Evolutionary conservation across 1,140 invertebrate genomes (phyloP), one percentile per base, ranked within the genome.

Genomic region (Achatina immaculata): DNA sequence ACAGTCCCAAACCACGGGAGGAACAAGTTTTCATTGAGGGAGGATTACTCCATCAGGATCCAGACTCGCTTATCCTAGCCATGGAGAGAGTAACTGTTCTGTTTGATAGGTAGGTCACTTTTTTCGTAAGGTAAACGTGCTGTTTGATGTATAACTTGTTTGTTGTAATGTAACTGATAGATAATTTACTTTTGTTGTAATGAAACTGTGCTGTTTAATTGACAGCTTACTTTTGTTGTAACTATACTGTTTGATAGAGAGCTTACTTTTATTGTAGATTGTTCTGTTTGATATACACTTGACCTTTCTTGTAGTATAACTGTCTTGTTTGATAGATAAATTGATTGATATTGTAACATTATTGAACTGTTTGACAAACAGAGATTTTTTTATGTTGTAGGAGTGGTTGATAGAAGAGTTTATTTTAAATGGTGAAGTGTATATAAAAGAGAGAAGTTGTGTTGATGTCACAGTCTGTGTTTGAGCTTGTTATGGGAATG

Each of bases 61-160:
- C 95, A 2, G 95, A 96, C 89, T 93, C 94, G 84, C 92, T 96
- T 31, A 94, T 96, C 75, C 93, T 94, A 85, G 94, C 95, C 48
- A 95, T 96, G 90, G 96, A 97, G 90, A 94, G 95, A 88, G 94
- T 95, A 11, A 95, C 95, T 48, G 94, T 95, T n/a, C 93, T 97
- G 81, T 96, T 96, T 92, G 95, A 96, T 90, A 94, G 94, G 90
- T 95, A 82, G 85, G 82, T 81, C 38, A n/a, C n/a, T n/a, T 14
- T 68, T 14, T 11, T 11, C 28, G 34, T 68, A 16, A 21, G 65
- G 21, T 68, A 14, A 68, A 11, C 28, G 21, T 28, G 65, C 65
- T 68, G 65, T 34, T 68, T 68, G 48, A 68, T 68, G 28, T 11
- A 16, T 43, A 21, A 73, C 21, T 36, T 16, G 7, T 38, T 14